Evolutionary conservation across 2,888 invertebrate species (phyloP), one percentile per base, ranked within the genome.

Genomic region (Sesamia inferens): DNA sequence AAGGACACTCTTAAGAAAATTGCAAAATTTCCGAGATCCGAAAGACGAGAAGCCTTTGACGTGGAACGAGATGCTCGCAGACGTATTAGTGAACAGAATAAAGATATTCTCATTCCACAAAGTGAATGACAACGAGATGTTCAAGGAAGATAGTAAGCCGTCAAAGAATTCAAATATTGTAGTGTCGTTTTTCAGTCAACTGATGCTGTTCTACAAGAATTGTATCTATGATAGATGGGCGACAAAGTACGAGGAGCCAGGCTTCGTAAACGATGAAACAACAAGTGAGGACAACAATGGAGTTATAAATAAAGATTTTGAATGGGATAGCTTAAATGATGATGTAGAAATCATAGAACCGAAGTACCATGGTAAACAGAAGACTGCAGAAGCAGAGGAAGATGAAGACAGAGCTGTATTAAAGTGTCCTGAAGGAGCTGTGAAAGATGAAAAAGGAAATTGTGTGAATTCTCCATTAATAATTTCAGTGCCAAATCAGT

Each of bases 61-160:
- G 71, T 95, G 95, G 95, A 95, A 94, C 88, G 93, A 94, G 80
- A 91, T 95, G 74, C 84, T 95, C 55, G 95, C 95, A 8, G 92
- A 93, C 79, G 91, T 92, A 74, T 88, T 95, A 79, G 92, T 95
- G 84, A 93, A 92, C 76, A 93, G 90, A 87, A 91, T 94, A 84
- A 92, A 90, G 80, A 88, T 93, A 89, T 91, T 94, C 79, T 88
- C 91, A 57, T 91, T 90, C 73, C 88, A 88, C 74, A 83, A 86
- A 84, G 79, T 81, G 62, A 83, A 86, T n/a, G 80, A 84, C 84
- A 77, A 81, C 73, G 69, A 88, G 67, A 76, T 88, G 61, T 81
- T 81, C 48, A 74, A 82, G 16, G 84, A 81, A 13, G 83, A 86
- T 16, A 73, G 64, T 51, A 78, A 69, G 42, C 72, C 75, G 4